Evolutionary conservation across 2,113 vertebrate genomes (phyloP).

Genomic region (Perognathus longimembris): DNA sequence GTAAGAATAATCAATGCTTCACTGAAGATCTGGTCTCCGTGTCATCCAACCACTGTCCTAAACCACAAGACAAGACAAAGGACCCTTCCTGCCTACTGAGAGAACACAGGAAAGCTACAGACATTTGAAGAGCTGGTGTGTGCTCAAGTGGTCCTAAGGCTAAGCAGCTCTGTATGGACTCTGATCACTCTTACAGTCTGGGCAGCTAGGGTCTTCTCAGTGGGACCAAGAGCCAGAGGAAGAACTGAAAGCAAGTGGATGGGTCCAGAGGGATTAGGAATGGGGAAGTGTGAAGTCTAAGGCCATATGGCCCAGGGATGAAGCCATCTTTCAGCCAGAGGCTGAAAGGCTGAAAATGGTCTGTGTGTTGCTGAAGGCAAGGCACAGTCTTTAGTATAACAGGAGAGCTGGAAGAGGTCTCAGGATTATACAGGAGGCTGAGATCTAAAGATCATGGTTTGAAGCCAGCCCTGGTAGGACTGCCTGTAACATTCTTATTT

Average conservation of each 20-base stretch:
- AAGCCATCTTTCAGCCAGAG: not conserved
- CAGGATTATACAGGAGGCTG: no score
- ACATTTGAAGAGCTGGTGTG: not conserved
- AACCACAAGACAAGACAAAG: not conserved
- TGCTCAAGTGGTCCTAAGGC: not conserved
- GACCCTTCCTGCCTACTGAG: not conserved
- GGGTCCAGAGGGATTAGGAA: constrained; percentile 2
- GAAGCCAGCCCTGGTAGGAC: no score
- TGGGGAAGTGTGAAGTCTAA: not conserved
- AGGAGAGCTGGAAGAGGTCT: no score
- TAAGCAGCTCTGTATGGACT: not conserved
- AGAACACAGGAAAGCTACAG: not conserved
- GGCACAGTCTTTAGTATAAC: not conserved
- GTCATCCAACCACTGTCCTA: not conserved
- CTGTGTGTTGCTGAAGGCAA: not conserved
- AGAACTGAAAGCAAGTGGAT: not conserved
- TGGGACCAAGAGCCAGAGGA: not conserved
- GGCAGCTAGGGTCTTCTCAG: not conserved
- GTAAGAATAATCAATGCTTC: not conserved
- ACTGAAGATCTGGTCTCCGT: not conserved
- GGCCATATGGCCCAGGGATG: not conserved
- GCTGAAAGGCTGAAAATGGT: not conserved
- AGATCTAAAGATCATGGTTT: no score
- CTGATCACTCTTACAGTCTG: no score
- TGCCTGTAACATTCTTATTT: no score